Percentiles rank a stretch among this genome's conserved stretches.
Evolutionary conservation across 2,888 invertebrate genomes (phyloP).

Genomic region (Lottia gigantea): DNA sequence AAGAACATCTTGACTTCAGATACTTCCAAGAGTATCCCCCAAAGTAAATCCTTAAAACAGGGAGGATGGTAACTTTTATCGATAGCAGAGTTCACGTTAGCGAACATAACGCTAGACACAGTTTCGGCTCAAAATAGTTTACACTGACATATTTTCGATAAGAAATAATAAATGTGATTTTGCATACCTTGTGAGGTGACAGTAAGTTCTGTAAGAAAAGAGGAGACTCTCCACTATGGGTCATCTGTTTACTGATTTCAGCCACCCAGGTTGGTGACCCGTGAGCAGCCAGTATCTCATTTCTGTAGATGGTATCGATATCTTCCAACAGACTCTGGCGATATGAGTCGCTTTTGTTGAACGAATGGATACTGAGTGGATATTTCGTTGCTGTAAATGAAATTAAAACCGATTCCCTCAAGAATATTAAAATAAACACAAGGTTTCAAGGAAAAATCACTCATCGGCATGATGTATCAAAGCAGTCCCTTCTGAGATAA

Average conservation of each 20-base stretch:
- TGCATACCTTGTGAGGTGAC: constrained; percentile 47
- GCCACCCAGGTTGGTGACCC: constrained; percentile 53
- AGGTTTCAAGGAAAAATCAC: too few species aligned
- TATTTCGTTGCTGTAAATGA: constrained; percentile 22
- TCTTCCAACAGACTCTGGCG: constrained; percentile 38
- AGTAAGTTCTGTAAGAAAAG: constrained; percentile 48
- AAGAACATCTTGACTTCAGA: too few species aligned
- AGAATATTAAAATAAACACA: too few species aligned
- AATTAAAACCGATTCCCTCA: too few species aligned
- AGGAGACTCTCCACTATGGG: constrained; percentile 54
- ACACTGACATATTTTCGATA: neutral
- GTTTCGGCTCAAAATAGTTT: neutral
- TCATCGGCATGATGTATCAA: too few species aligned
- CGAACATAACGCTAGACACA: neutral
- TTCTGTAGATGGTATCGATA: constrained; percentile 42
- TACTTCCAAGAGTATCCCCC: too few species aligned
- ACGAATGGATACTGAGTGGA: constrained; percentile 35
- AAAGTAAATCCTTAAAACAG: too few species aligned
- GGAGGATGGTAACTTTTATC: too few species aligned
- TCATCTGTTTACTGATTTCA: constrained; percentile 44
- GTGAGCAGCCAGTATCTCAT: constrained; percentile 40
- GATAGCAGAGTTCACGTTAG: too few species aligned
- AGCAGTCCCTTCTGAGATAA: too few species aligned
- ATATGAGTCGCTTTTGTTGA: constrained; percentile 37
- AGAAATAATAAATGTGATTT: neutral